phyloP scores from a whole-genome alignment of 2,113 vertebrate genomes.

The Chaenocephalus aceratus region DNA sequence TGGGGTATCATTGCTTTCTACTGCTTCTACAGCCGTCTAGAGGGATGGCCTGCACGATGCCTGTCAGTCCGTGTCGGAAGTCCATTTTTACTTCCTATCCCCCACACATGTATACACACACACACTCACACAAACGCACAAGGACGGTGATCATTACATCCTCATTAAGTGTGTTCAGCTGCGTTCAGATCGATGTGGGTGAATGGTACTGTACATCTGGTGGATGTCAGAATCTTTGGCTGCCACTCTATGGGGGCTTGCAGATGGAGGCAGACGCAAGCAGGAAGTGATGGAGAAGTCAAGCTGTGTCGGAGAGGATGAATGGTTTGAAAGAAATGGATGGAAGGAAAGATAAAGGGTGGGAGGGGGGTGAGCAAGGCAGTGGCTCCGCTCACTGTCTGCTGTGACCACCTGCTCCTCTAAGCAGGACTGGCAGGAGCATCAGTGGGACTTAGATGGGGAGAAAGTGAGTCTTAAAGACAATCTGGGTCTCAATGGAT shows the following conservation, averaged over 20 bases:
- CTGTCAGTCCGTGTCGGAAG: not conserved
- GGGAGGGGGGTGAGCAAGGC: slow-evolving; percentile 15
- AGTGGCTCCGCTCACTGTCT: slow-evolving; percentile 42
- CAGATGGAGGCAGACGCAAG: slow-evolving; percentile 29
- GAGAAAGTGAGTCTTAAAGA: slow-evolving; percentile 18
- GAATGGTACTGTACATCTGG: slow-evolving; percentile 60
- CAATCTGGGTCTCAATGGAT: slow-evolving; percentile 32
- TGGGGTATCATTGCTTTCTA: slow-evolving; percentile 1
- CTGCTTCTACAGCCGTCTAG: not conserved
- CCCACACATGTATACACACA: not conserved
- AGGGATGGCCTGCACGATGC: not conserved
- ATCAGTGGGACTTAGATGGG: slow-evolving; percentile 27
- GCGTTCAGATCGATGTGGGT: not conserved
- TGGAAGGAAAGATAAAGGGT: slow-evolving; percentile 49
- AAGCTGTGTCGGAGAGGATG: slow-evolving; percentile 23
- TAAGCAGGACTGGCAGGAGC: slow-evolving; percentile 54
- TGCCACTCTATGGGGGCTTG: slow-evolving; percentile 42
- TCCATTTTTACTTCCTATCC: not conserved
- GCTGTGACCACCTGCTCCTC: slow-evolving; percentile 70
- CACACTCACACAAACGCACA: not conserved
- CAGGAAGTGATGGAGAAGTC: slow-evolving; percentile 36
- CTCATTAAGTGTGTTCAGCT: slow-evolving; percentile 40
- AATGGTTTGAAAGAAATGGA: slow-evolving; percentile 44
- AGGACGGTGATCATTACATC: slow-evolving; percentile 10
- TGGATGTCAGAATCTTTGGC: slow-evolving; percentile 47